phyloP scores from a whole-genome alignment of 2,113 vertebrate species.

The Tamias sibiricus region DNA sequence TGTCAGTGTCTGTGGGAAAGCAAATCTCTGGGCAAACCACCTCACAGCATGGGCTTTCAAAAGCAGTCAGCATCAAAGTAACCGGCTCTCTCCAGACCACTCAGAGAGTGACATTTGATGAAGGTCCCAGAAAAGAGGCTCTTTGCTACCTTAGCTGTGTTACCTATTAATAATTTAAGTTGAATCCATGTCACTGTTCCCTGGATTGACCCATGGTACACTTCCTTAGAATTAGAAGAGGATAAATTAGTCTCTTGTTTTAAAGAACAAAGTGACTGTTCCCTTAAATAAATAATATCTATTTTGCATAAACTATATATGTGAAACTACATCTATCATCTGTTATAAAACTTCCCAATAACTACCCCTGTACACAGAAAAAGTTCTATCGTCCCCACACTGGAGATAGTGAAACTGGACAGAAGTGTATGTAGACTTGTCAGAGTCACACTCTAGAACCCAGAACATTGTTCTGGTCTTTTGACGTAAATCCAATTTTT shows the following conservation, averaged over 20 bases:
- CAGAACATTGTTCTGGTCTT: background rate
- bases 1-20: constrained; percentile 11
- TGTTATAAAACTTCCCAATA: background rate
- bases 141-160: background rate
- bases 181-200: constrained; percentile 13
- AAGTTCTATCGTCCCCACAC: background rate
- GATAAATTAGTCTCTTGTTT: constrained; percentile 14
- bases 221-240: background rate
- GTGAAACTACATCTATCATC: background rate
- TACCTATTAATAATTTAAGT: constrained; percentile 32
- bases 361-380: background rate
- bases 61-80: background rate
- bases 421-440: too few relatives aligned
- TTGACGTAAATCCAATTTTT: background rate
- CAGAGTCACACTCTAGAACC: background rate
- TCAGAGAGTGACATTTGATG: background rate
- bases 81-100: background rate
- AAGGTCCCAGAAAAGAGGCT: background rate
- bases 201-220: background rate
- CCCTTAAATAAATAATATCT: constrained; percentile 8
- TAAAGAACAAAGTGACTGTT: background rate
- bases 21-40: background rate
- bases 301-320: background rate
- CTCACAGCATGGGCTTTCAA: background rate
- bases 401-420: background rate